phyloP scores from a whole-genome alignment of 2,797 vertebrate genomes.

The Diglossa cyanea region DNA sequence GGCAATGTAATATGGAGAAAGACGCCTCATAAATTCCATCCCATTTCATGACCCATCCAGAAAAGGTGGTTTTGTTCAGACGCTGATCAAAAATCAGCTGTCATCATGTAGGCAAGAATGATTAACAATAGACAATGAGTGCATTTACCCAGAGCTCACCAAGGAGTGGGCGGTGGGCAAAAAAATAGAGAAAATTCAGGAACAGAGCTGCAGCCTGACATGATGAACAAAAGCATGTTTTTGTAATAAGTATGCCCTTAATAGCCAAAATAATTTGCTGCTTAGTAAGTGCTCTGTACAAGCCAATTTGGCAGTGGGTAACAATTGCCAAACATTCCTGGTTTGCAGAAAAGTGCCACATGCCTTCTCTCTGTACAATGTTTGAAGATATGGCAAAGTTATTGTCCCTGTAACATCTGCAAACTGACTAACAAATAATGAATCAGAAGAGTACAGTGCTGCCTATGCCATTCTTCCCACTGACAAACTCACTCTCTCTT shows the following conservation, averaged over 20 bases:
- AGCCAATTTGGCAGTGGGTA: neutral
- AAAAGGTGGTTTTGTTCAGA: conserved; percentile 20
- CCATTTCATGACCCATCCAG: neutral
- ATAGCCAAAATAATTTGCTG: neutral
- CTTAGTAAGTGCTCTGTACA: neutral
- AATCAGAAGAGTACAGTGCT: neutral
- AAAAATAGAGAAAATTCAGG: neutral
- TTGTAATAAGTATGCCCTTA: neutral
- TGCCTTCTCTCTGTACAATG: neutral
- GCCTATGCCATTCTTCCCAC: neutral
- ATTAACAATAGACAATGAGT: neutral
- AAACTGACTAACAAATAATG: neutral
- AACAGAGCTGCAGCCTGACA: neutral
- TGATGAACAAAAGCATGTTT: neutral
- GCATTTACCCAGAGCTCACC: neutral
- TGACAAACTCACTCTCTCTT: fast-evolving
- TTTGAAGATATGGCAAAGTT: neutral
- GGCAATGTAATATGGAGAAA: conserved; percentile 36
- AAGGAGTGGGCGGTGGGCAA: neutral
- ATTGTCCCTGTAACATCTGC: neutral
- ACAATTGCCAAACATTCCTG: neutral
- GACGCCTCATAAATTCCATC: conserved; percentile 31
- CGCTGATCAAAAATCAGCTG: neutral
- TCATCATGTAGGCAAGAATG: neutral
- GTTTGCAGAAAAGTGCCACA: neutral